Conservation (phyloP, 1,140 invertebrate species). For the Agrypnia vestita region DNA sequence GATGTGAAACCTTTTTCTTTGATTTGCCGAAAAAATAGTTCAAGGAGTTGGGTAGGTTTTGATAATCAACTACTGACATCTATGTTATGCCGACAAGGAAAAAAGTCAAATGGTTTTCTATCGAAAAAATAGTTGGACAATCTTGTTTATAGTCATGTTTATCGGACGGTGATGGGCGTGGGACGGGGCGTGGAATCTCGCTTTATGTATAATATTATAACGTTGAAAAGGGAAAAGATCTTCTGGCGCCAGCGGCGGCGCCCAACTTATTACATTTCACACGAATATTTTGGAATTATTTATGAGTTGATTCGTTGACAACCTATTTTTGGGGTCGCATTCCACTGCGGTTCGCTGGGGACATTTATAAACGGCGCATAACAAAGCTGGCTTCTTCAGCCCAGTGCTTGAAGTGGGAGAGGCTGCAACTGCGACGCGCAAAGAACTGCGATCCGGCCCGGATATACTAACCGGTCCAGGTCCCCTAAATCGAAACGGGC, state of each 20-base stretch:
- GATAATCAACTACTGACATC: too few species aligned
- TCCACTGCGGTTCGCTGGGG: constrained; percentile 23
- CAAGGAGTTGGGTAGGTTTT: too few species aligned
- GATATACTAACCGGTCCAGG: too few species aligned
- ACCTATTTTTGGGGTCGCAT: constrained; percentile 36
- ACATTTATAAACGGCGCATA: constrained; percentile 19
- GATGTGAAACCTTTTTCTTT: too few species aligned
- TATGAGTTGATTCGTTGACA: constrained; percentile 29
- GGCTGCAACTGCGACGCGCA: neutral
- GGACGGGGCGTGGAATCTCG: neutral
- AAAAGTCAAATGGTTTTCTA: neutral
- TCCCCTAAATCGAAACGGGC: too few species aligned
- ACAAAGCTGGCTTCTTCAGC: constrained; percentile 5
- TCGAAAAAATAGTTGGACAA: neutral
- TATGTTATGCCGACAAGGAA: neutral
- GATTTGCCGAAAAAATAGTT: too few species aligned
- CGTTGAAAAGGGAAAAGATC: constrained; percentile 9
- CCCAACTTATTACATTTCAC: constrained; percentile 29
- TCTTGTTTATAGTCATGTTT: neutral
- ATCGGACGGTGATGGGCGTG: neutral
- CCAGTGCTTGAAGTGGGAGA: constrained; percentile 14
- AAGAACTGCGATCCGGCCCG: neutral
- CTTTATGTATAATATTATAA: neutral
- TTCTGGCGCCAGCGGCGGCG: constrained; percentile 19
- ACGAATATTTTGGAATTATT: constrained; percentile 39